phyloP scores from a whole-genome alignment of 2,113 vertebrate genomes.

The Copsychus sechellarum region DNA sequence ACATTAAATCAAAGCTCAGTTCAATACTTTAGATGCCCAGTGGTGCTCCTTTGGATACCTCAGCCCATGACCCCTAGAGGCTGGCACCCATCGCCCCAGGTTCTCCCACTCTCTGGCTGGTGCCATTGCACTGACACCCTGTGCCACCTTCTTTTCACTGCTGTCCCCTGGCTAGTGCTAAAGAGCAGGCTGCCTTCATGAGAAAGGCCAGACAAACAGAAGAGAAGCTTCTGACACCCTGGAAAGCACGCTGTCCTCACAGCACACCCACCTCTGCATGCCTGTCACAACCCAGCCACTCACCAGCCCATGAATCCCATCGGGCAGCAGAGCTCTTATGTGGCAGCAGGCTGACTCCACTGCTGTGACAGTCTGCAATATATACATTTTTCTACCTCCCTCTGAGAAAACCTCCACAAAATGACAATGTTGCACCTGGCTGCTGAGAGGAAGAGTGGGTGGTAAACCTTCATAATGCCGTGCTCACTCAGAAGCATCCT shows the following conservation, averaged over 20 bases:
- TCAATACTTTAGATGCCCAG: neutral
- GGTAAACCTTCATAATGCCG: fast-evolving
- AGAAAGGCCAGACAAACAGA: neutral
- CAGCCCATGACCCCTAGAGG: neutral
- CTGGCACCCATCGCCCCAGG: fast-evolving
- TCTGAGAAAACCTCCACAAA: neutral
- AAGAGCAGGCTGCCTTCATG: neutral
- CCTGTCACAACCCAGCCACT: neutral
- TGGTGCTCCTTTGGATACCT: neutral
- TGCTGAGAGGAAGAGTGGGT: neutral
- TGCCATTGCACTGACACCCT: neutral
- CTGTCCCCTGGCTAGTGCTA: neutral
- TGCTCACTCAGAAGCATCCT: neutral
- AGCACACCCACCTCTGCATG: fast-evolving
- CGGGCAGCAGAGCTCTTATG: too few species aligned
- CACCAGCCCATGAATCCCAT: neutral
- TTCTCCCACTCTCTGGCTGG: neutral
- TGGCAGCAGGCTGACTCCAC: neutral
- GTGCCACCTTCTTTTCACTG: neutral
- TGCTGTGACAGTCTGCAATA: fast-evolving
- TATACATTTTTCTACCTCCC: neutral
- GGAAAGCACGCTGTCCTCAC: fast-evolving
- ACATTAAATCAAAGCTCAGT: neutral
- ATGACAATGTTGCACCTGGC: neutral
- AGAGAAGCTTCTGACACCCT: neutral